Evolutionary conservation across 2,888 invertebrate genomes (phyloP).

Genomic region (Drosophila mayaguana): DNA sequence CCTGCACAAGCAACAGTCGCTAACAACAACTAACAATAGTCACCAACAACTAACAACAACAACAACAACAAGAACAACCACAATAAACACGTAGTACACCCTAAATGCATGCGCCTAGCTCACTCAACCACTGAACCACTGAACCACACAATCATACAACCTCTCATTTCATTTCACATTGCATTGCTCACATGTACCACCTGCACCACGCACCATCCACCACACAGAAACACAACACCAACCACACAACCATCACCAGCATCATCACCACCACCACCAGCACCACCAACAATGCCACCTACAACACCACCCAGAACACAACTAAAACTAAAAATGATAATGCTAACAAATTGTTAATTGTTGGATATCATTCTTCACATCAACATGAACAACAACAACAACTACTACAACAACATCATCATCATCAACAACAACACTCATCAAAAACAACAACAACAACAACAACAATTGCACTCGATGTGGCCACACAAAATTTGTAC

Average conservation of each 20-base stretch:
- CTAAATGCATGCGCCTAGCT: slow-evolving; percentile 13
- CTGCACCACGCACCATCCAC: slow-evolving; percentile 29
- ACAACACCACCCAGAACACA: slow-evolving; percentile 43
- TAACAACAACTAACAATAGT: slow-evolving; percentile 26
- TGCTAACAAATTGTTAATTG: slow-evolving; percentile 82
- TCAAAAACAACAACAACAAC: slow-evolving; percentile 47
- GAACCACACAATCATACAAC: slow-evolving; percentile 4
- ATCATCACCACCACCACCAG: slow-evolving; percentile 28
- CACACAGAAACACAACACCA: slow-evolving; percentile 48
- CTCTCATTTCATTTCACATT: slow-evolving; percentile 55
- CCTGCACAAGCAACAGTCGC: slow-evolving; percentile 18
- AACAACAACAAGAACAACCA: slow-evolving; percentile 20
- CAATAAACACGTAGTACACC: slow-evolving; percentile 3
- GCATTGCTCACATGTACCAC: slow-evolving; percentile 42
- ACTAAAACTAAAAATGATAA: slow-evolving; percentile 74
- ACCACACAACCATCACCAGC: slow-evolving; percentile 39
- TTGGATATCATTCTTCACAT: slow-evolving; percentile 83
- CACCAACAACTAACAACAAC: slow-evolving; percentile 19
- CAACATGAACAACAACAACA: slow-evolving; percentile 72
- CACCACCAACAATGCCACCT: slow-evolving; percentile 38
- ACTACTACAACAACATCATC: slow-evolving; percentile 26
- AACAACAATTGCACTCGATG: slow-evolving; percentile 65
- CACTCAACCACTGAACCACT: slow-evolving; percentile 5
- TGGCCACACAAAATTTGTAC: slow-evolving; percentile 81
- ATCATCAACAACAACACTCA: slow-evolving; percentile 49